phyloP scores from a whole-genome alignment of 2,888 invertebrate genomes.

The Autographa pulchrina region DNA sequence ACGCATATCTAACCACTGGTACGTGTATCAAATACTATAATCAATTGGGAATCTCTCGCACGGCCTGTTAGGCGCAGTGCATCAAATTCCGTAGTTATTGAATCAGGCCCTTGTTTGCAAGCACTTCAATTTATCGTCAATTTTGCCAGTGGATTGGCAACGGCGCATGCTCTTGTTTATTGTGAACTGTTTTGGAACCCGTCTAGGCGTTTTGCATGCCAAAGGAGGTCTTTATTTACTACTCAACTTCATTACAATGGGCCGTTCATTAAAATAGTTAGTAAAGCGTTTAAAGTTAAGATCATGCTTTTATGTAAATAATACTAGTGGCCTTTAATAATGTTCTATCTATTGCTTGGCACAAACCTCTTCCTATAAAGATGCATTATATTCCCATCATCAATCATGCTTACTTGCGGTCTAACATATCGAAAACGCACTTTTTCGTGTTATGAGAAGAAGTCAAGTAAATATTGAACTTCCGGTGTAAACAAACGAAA shows the following conservation, averaged over 20 bases:
- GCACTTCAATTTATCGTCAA: constrained; percentile 69
- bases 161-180: constrained; percentile 44
- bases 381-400: too few species aligned
- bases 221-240: constrained; percentile 50
- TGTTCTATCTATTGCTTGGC: too few species aligned
- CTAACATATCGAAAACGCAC: too few species aligned
- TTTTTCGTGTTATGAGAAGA: too few species aligned
- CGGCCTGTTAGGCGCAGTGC: constrained; percentile 44
- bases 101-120: constrained; percentile 66
- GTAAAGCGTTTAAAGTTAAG: constrained; percentile 13
- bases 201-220: constrained; percentile 52
- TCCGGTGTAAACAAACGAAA: too few species aligned
- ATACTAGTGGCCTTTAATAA: too few species aligned
- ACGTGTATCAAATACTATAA: constrained; percentile 40
- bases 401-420: too few species aligned
- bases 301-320: too few species aligned
- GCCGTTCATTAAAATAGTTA: constrained; percentile 28
- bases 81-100: constrained; percentile 61
- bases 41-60: constrained; percentile 44
- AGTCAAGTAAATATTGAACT: too few species aligned
- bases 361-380: too few species aligned
- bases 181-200: constrained; percentile 41
- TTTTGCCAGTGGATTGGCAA: constrained; percentile 66
- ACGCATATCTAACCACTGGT: constrained; percentile 15
- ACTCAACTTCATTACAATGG: constrained; percentile 44